These are phyloP conservation scores for Corbicula japonica DNA, from an alignment of 2,888 invertebrate genomes.

Conservation along the genomic window DNA sequence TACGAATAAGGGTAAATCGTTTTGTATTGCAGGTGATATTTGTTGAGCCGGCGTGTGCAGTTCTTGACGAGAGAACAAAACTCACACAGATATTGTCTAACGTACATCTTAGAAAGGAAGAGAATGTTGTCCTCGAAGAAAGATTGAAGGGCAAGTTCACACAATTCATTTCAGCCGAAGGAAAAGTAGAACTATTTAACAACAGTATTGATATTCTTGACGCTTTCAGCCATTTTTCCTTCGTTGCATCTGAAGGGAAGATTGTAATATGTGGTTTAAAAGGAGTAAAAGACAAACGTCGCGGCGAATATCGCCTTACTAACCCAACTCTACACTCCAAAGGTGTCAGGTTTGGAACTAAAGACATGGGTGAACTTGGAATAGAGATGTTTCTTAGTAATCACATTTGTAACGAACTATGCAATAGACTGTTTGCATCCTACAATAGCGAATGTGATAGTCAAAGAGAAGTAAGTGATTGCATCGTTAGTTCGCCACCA, in stretches of 20 bases:
- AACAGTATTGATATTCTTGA: background rate
- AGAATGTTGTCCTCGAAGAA: slow-evolving; percentile 1
- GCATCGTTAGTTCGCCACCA: no score
- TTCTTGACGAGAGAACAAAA: background rate
- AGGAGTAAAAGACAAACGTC: background rate
- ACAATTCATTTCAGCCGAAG: background rate
- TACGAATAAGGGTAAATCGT: no score
- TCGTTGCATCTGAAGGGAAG: background rate
- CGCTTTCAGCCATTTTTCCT: slow-evolving; percentile 1
- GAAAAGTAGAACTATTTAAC: background rate
- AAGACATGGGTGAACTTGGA: background rate
- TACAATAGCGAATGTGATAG: no score
- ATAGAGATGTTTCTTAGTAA: background rate
- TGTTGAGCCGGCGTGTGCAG: background rate
- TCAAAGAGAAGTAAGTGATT: no score
- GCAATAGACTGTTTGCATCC: no score
- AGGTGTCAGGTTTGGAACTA: background rate
- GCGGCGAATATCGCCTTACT: background rate
- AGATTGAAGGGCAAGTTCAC: background rate
- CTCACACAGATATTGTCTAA: background rate
- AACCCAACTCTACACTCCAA: slow-evolving; percentile 9
- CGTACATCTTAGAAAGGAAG: background rate
- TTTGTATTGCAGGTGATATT: slow-evolving; percentile 1
- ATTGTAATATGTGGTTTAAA: slow-evolving; percentile 10
- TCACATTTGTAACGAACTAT: background rate